These are phyloP conservation scores for Tipula confusa DNA, from an alignment of 2,888 invertebrate species.

Conservation along the genomic window DNA sequence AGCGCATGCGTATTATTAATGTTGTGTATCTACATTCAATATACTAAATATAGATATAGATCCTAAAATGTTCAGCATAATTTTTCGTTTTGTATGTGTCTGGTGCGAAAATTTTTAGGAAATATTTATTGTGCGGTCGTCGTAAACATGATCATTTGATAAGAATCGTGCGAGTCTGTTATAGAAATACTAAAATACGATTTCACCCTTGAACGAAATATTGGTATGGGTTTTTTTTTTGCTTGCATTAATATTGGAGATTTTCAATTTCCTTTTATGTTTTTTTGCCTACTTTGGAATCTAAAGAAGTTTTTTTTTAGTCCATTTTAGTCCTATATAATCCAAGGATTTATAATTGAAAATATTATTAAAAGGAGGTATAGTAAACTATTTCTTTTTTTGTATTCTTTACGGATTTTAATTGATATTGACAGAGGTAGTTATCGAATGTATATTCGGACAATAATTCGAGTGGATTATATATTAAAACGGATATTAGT, in stretches of 20 bases:
- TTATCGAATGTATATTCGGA: neutral
- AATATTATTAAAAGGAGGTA: neutral
- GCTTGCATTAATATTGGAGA: neutral
- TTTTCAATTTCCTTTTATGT: neutral
- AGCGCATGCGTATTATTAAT: neutral
- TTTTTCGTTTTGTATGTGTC: too few species aligned
- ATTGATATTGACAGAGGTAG: neutral
- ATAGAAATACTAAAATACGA: neutral
- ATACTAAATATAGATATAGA: too few species aligned
- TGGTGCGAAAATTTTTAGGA: neutral
- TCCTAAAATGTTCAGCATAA: too few species aligned
- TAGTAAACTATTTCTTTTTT: neutral
- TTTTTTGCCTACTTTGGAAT: neutral
- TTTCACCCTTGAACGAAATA: neutral
- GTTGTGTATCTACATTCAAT: neutral
- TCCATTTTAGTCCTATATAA: neutral
- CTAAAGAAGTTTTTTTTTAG: neutral
- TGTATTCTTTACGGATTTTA: neutral
- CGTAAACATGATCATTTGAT: neutral
- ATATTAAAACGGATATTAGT: neutral
- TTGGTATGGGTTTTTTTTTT: neutral
- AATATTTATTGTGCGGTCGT: neutral
- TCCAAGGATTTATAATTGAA: neutral
- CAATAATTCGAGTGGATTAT: neutral
- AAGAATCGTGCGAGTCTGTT: neutral